Evolutionary conservation across 1,140 invertebrate species (phyloP).

Genomic region (Ceratosolen solmsi): DNA sequence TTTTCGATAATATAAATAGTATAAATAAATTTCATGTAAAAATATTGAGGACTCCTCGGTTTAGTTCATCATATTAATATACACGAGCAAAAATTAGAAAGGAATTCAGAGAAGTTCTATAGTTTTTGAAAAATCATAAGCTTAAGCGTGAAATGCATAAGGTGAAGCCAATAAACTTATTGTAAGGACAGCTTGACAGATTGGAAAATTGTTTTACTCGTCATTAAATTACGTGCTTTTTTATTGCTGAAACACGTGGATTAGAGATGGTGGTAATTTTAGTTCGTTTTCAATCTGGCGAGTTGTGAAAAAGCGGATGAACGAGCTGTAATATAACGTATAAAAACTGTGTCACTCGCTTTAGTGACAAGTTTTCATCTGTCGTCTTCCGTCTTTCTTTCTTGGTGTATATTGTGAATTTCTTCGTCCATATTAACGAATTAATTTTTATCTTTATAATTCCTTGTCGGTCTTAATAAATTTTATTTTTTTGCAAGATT

Average conservation of each 20-base stretch:
- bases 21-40: no score
- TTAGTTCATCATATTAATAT: no score
- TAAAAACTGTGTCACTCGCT: neutral
- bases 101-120: no score
- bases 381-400: neutral
- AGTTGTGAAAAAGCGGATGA: neutral
- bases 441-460: neutral
- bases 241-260: neutral
- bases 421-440: neutral
- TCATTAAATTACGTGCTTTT: neutral
- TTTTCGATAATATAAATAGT: no score
- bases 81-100: neutral
- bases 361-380: neutral
- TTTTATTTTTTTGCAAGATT: neutral
- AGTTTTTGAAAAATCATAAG: constrained; percentile 14
- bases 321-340: constrained; percentile 6
- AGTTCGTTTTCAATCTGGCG: constrained; percentile 11
- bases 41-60: no score
- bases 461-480: neutral
- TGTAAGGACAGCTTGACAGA: constrained; percentile 39
- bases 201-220: constrained; percentile 56
- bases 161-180: constrained; percentile 45
- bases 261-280: neutral
- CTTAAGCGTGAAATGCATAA: neutral
- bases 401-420: neutral